Evolutionary conservation across 2,113 vertebrate species (phyloP).

Genomic region (Ophthalmolycus amberensis): DNA sequence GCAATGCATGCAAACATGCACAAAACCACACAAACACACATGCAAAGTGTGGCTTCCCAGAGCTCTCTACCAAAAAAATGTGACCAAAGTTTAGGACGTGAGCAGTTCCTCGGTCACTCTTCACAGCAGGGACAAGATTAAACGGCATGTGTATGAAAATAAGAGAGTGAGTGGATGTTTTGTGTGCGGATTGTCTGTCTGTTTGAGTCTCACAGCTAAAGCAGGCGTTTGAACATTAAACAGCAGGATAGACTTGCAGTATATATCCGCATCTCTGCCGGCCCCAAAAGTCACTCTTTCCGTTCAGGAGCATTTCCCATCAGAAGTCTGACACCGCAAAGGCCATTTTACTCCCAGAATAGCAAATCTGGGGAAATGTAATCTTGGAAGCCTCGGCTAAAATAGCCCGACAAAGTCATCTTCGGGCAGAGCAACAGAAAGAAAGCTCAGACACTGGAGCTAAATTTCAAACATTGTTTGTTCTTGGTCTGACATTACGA

Average conservation of each 20-base stretch:
- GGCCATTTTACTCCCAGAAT: slow-evolving; percentile 72
- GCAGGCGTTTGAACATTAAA: slow-evolving; percentile 28
- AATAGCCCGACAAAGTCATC: slow-evolving; percentile 62
- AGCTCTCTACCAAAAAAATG: slow-evolving; percentile 37
- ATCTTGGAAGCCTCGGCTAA: slow-evolving; percentile 69
- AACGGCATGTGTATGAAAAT: slow-evolving; percentile 7
- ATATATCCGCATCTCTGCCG: slow-evolving; percentile 29
- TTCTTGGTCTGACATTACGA: slow-evolving; percentile 17
- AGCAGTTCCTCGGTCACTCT: slow-evolving; percentile 51
- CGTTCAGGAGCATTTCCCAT: slow-evolving; percentile 65
- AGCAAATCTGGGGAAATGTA: slow-evolving; percentile 71
- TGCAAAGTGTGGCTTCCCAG: slow-evolving; percentile 8
- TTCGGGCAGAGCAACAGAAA: slow-evolving; percentile 50
- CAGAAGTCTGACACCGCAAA: slow-evolving; percentile 66
- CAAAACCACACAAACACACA: slow-evolving; percentile 20
- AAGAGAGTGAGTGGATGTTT: slow-evolving; percentile 4
- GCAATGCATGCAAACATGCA: slow-evolving; percentile 17
- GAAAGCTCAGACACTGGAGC: slow-evolving; percentile 29
- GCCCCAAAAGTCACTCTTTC: slow-evolving; percentile 51
- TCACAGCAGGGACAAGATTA: slow-evolving; percentile 1
- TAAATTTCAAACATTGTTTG: slow-evolving; percentile 49
- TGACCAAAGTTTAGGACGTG: slow-evolving; percentile 43
- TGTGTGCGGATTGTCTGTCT: background rate
- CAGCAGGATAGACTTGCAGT: slow-evolving; percentile 22
- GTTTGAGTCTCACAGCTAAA: background rate